A percentile compares a stretch with the other conserved stretches of the same genome.
Conservation (phyloP, 2,888 invertebrate species). For the Graphium colonna region DNA sequence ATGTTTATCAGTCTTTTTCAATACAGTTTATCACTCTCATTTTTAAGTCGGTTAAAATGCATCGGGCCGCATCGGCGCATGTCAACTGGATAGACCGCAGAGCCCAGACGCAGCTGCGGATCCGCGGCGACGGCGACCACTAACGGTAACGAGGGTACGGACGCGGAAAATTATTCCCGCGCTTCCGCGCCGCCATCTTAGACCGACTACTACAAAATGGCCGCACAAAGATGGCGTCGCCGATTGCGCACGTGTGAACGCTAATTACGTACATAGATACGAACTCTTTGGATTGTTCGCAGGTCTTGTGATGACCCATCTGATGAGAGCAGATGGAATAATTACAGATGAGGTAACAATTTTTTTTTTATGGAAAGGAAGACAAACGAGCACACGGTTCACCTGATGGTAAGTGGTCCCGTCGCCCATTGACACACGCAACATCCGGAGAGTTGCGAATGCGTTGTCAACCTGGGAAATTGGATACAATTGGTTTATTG, state of each 20-base stretch:
- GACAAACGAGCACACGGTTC: no score
- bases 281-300: conserved; percentile 10
- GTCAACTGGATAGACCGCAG: no score
- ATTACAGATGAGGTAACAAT: neutral
- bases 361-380: no score
- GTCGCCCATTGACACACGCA: no score
- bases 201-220: conserved; percentile 31
- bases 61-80: no score
- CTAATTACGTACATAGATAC: conserved; percentile 12
- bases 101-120: neutral
- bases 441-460: no score
- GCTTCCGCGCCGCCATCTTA: conserved; percentile 47
- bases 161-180: conserved; percentile 73
- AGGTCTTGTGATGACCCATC: neutral
- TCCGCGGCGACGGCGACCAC: conserved; percentile 44
- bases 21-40: no score
- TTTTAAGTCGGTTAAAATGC: no score
- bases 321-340: conserved; percentile 3
- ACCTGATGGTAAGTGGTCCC: no score
- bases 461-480: no score
- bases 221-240: conserved; percentile 12
- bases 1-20: no score
- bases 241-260: conserved; percentile 16
- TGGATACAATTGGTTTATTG: no score
- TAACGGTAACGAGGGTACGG: conserved; percentile 56